Conservation (phyloP, 2,888 invertebrate species). For the Nemapogon koenigi region DNA sequence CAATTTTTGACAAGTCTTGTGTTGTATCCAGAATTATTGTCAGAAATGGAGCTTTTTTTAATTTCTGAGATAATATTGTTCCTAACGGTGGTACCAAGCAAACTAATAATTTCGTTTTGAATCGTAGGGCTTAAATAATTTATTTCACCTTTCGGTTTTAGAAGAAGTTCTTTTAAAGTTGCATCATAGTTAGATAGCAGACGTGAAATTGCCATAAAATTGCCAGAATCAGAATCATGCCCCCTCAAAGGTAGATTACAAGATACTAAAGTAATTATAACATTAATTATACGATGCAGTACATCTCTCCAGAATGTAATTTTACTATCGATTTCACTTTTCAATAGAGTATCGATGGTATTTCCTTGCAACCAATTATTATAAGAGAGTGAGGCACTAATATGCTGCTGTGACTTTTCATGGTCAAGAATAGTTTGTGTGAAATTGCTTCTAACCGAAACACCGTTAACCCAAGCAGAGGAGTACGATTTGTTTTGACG, state of each 20-base stretch:
- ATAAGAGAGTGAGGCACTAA: constrained; percentile 17
- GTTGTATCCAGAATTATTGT: constrained; percentile 18
- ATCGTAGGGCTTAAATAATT: constrained; percentile 8
- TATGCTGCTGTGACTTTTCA: constrained; percentile 20
- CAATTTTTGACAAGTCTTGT: no score
- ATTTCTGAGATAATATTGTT: no score
- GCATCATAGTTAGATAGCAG: no score
- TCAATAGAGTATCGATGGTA: no score
- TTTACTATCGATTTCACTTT: constrained; percentile 18
- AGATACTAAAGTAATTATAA: constrained; percentile 15
- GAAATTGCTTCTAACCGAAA: constrained; percentile 20
- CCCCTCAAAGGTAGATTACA: no score
- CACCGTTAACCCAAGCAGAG: constrained; percentile 19
- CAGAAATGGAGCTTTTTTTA: no score
- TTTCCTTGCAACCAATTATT: constrained; percentile 19
- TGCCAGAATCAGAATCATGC: no score
- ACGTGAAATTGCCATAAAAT: no score
- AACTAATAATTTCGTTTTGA: not conserved
- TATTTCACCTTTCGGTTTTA: constrained; percentile 9
- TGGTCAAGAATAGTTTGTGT: constrained; percentile 17
- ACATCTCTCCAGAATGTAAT: constrained; percentile 17
- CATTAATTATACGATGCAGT: constrained; percentile 9
- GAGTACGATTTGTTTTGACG: constrained; percentile 16
- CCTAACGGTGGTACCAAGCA: constrained; percentile 1
- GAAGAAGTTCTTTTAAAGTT: no score